These are phyloP conservation scores for Metellina segmentata DNA, from an alignment of 2,888 invertebrate genomes.

Conservation along the genomic window DNA sequence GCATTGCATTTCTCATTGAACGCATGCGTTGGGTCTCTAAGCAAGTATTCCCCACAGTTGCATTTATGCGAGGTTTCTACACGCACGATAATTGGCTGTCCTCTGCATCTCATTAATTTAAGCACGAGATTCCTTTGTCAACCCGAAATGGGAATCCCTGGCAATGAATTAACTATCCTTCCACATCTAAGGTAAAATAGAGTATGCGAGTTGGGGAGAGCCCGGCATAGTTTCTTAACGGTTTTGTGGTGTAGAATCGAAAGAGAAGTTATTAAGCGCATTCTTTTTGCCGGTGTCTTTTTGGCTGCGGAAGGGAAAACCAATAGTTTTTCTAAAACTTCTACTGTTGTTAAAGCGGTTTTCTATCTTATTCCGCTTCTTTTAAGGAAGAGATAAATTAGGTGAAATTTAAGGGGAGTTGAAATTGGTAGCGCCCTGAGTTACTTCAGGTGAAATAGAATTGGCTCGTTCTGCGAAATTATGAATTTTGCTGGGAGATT, in stretches of 20 bases:
- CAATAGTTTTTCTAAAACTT: conserved; percentile 54
- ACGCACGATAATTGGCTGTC: conserved; percentile 68
- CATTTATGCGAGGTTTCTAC: conserved; percentile 63
- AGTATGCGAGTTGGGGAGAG: conserved; percentile 3
- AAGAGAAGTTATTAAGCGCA: conserved; percentile 56
- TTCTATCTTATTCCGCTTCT: not conserved
- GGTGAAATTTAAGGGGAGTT: not conserved
- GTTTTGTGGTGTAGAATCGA: conserved; percentile 57
- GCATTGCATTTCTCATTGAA: conserved; percentile 23
- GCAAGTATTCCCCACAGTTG: conserved; percentile 59
- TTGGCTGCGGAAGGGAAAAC: conserved; percentile 36
- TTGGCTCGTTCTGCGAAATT: too few species aligned
- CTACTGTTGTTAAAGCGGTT: conserved; percentile 17
- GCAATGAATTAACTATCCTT: conserved; percentile 71
- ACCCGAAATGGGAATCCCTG: conserved; percentile 58
- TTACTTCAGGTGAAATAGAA: too few species aligned
- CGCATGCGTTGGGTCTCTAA: conserved; percentile 46
- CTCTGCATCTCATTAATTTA: conserved; percentile 72
- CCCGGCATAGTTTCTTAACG: conserved; percentile 46
- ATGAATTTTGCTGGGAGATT: too few species aligned
- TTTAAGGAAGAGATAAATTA: not conserved
- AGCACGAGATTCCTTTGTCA: conserved; percentile 65
- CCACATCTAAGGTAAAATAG: conserved; percentile 28
- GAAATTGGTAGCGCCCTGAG: too few species aligned
- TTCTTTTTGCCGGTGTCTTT: conserved; percentile 24